These are phyloP conservation scores for Tortricodes alternella DNA, from an alignment of 2,888 invertebrate species.

Conservation along the genomic window DNA sequence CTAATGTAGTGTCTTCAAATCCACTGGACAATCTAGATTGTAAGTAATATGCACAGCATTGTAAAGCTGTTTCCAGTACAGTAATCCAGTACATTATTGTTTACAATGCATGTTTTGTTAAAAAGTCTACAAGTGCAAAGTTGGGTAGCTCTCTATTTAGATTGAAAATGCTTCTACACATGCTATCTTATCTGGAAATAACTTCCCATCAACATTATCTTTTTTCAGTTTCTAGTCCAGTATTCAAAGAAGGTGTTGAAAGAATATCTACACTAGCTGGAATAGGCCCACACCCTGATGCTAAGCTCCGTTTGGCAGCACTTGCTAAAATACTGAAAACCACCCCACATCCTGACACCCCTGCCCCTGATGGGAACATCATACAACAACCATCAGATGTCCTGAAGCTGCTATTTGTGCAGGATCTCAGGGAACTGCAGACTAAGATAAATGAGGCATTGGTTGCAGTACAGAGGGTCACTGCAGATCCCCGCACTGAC, in stretches of 20 bases:
- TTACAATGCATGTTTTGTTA: no score
- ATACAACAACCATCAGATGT: constrained; percentile 84
- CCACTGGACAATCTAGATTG: constrained; percentile 93
- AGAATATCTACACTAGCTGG: constrained; percentile 86
- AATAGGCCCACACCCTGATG: constrained; percentile 72
- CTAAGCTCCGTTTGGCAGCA: constrained; percentile 74
- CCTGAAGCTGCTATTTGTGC: constrained; percentile 90
- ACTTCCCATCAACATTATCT: constrained; percentile 1
- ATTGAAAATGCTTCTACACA: no score
- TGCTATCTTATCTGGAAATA: no score
- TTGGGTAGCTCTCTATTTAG: no score
- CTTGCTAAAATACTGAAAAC: constrained; percentile 91
- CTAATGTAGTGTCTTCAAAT: constrained; percentile 90
- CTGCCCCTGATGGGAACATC: constrained; percentile 55
- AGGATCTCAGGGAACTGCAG: constrained; percentile 93
- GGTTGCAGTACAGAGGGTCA: constrained; percentile 94
- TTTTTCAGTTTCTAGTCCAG: constrained; percentile 88
- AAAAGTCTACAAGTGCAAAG: not conserved
- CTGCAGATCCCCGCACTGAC: constrained; percentile 98
- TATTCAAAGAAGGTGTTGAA: constrained; percentile 92
- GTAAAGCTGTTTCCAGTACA: no score
- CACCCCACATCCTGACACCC: constrained; percentile 88
- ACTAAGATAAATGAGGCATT: constrained; percentile 97
- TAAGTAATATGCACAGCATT: constrained; percentile 75
- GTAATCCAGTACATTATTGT: no score